Percentiles rank a stretch among this genome's conserved stretches.
These are phyloP conservation scores for Scelioninae gen. 2 DNA, from an alignment of 2,888 invertebrate genomes.

Conservation along the genomic window DNA sequence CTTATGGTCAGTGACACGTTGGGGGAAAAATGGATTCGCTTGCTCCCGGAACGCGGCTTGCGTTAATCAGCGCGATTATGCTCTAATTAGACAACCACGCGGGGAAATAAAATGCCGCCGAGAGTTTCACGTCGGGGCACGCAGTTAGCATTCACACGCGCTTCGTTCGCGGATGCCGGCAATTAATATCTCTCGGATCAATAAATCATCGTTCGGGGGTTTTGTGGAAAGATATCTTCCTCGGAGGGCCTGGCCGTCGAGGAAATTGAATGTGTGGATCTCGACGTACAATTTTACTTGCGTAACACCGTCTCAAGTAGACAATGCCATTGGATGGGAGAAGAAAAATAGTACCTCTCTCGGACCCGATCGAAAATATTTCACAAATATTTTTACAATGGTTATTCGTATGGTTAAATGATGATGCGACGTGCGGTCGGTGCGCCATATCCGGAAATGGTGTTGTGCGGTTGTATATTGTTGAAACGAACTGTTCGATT, in stretches of 20 bases:
- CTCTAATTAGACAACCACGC: slow-evolving; percentile 19
- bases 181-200: slow-evolving; percentile 19
- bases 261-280: slow-evolving; percentile 24
- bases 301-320: slow-evolving; percentile 14
- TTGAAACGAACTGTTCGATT: too few relatives aligned
- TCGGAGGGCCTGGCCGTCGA: slow-evolving; percentile 1
- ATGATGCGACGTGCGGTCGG: background rate
- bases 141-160: background rate
- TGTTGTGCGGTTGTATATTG: background rate
- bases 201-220: slow-evolving; percentile 22
- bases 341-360: slow-evolving; percentile 19
- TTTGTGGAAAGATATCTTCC: slow-evolving; percentile 24
- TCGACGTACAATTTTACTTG: slow-evolving; percentile 5
- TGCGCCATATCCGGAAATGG: background rate
- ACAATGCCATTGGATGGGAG: background rate
- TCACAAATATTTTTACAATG: slow-evolving; percentile 19
- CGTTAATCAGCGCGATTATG: slow-evolving; percentile 24
- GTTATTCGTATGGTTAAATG: slow-evolving; percentile 2
- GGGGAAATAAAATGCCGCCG: background rate
- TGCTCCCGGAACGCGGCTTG: slow-evolving; percentile 15
- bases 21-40: slow-evolving; percentile 24
- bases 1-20: slow-evolving; percentile 33
- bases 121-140: background rate
- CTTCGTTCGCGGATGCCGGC: background rate
- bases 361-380: slow-evolving; percentile 1